Conservation (phyloP, 2,113 vertebrate species). For the Proteles cristata region DNA sequence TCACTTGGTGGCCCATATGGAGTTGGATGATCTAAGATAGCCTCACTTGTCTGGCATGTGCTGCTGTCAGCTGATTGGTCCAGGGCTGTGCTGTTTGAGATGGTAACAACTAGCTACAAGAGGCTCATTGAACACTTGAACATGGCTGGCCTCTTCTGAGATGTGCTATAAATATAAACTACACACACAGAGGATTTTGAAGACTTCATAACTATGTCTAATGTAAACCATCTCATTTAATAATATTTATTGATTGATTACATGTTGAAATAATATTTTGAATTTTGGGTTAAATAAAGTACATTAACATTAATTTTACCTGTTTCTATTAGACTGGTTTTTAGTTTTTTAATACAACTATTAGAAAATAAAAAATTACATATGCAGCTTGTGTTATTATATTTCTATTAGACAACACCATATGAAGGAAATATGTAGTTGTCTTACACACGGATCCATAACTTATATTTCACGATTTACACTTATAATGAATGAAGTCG, state of each 20-base stretch:
- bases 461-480: neutral
- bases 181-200: neutral
- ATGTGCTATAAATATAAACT: neutral
- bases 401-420: neutral
- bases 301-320: neutral
- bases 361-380: neutral
- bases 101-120: accelerated
- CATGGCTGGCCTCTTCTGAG: neutral
- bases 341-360: neutral
- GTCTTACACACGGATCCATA: neutral
- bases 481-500: neutral
- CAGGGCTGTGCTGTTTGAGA: neutral
- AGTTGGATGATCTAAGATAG: neutral
- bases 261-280: neutral
- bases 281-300: neutral
- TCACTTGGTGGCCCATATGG: neutral
- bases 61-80: neutral
- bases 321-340: neutral
- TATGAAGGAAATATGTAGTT: neutral
- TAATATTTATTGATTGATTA: neutral
- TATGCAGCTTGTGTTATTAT: neutral
- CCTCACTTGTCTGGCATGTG: neutral
- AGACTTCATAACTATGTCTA: neutral
- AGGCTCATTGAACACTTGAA: neutral
- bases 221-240: neutral